phyloP scores from a whole-genome alignment of 1,140 invertebrate genomes.

The Chionoecetes opilio region DNA sequence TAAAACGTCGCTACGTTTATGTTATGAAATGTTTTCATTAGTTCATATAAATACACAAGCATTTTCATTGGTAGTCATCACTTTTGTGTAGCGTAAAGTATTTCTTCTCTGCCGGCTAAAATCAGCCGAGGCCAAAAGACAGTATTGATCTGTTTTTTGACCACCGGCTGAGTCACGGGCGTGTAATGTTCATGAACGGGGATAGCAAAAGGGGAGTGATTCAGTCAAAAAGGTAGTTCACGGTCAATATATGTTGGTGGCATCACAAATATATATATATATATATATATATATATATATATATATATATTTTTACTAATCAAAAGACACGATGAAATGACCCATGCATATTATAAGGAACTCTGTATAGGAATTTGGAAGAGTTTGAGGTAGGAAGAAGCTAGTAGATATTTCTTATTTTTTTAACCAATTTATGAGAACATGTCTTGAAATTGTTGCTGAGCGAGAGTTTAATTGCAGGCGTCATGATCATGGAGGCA shows the following conservation, averaged over 20 bases:
- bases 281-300: too few relatives aligned
- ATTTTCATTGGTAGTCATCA: not conserved
- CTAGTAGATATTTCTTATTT: too few relatives aligned
- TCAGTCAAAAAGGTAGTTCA: not conserved
- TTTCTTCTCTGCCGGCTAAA: not conserved
- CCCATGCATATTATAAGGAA: too few relatives aligned
- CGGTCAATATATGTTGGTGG: not conserved
- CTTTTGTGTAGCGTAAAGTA: not conserved
- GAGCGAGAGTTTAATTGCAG: constrained; percentile 46
- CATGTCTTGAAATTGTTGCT: not conserved
- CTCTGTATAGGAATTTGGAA: not conserved
- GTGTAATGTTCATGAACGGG: not conserved
- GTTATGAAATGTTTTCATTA: not conserved
- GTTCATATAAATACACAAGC: not conserved
- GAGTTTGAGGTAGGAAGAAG: not conserved
- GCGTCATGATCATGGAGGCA: constrained; percentile 74
- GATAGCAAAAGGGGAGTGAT: not conserved
- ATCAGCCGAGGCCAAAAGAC: not conserved
- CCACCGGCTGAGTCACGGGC: not conserved
- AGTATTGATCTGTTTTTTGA: constrained; percentile 34
- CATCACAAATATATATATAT: too few relatives aligned
- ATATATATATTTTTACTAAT: too few relatives aligned
- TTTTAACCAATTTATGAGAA: too few relatives aligned
- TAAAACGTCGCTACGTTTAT: not conserved
- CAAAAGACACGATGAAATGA: too few relatives aligned